A percentile compares a stretch with the other conserved stretches of the same genome.
phyloP scores from a whole-genome alignment of 1,140 invertebrate species.

The Formica exsecta region DNA sequence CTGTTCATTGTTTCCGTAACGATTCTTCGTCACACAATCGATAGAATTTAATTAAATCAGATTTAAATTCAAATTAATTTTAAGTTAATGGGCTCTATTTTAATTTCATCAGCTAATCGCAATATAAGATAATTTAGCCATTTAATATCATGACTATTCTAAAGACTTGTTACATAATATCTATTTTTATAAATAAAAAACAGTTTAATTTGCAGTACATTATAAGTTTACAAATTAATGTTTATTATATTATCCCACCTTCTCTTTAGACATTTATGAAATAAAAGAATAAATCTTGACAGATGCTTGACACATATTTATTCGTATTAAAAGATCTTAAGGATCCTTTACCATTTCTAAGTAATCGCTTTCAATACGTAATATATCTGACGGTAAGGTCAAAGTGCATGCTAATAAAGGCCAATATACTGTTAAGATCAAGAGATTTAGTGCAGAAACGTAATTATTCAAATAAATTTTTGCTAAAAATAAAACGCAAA shows the following conservation, averaged over 20 bases:
- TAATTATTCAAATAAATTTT: background rate
- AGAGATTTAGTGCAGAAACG: background rate
- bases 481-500: background rate
- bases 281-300: background rate
- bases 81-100: background rate
- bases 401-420: background rate
- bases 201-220: background rate
- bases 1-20: conserved; percentile 34
- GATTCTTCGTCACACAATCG: conserved; percentile 30
- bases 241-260: background rate
- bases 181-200: background rate
- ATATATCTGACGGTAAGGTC: background rate
- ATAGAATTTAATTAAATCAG: conserved; percentile 49
- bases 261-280: background rate
- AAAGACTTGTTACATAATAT: background rate
- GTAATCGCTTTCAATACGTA: background rate
- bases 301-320: background rate
- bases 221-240: background rate
- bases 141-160: background rate
- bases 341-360: background rate
- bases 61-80: conserved; percentile 52
- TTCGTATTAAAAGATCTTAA: background rate
- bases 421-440: background rate
- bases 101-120: background rate
- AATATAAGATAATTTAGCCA: background rate